Conservation (phyloP, 1,140 invertebrate genomes). For the Listronotus bonariensis region DNA sequence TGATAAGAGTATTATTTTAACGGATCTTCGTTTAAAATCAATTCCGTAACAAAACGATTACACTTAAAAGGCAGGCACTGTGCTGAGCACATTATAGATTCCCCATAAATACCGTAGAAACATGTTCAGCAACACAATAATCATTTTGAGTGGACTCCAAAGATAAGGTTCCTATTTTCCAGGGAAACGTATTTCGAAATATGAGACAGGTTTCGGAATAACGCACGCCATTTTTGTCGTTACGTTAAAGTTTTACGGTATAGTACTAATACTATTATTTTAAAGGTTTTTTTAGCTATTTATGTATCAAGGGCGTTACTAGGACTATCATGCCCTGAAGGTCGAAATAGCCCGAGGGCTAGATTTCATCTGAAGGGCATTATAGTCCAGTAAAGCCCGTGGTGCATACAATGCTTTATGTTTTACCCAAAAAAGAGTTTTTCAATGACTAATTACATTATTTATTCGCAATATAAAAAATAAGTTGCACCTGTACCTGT, state of each 20-base stretch:
- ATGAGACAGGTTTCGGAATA: slow-evolving; percentile 1
- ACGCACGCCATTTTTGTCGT: not conserved
- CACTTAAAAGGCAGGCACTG: slow-evolving; percentile 16
- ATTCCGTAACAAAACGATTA: slow-evolving; percentile 26
- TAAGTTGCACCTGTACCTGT: no score
- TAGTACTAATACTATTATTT: no score
- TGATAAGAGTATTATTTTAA: slow-evolving; percentile 24
- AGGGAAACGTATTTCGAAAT: slow-evolving; percentile 15
- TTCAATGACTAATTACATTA: no score
- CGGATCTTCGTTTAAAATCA: slow-evolving; percentile 22
- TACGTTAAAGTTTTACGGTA: not conserved
- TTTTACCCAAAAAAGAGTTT: no score
- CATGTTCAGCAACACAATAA: slow-evolving; percentile 23
- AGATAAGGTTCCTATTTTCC: slow-evolving; percentile 22
- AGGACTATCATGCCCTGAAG: no score
- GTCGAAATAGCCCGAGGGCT: no score
- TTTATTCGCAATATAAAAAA: no score
- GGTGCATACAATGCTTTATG: no score
- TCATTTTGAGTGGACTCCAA: slow-evolving; percentile 16
- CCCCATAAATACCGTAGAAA: slow-evolving; percentile 19
- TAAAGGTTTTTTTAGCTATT: no score
- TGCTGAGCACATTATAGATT: slow-evolving; percentile 18
- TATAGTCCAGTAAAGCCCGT: no score
- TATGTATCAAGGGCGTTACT: no score
- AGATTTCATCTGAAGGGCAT: no score